These are phyloP conservation scores for Trichomycterus rosablanca DNA, from an alignment of 2,113 vertebrate genomes.

Conservation along the genomic window DNA sequence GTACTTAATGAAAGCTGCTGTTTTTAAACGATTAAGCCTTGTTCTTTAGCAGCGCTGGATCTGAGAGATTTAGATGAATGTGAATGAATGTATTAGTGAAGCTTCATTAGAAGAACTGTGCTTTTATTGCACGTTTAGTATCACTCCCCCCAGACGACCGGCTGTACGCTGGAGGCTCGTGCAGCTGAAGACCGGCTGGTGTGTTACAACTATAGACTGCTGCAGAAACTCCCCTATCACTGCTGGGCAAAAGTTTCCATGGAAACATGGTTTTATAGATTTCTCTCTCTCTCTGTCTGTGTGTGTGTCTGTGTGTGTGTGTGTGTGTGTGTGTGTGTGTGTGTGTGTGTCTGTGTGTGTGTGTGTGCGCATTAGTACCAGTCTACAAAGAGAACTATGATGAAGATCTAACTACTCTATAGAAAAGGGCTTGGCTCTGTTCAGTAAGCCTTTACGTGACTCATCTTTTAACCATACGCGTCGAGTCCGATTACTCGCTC, in stretches of 20 bases:
- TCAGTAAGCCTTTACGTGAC: slow-evolving; percentile 19
- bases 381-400: slow-evolving; percentile 12
- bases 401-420: slow-evolving; percentile 16
- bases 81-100: not conserved
- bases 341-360: not conserved
- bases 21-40: not conserved
- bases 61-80: not conserved
- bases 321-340: not conserved
- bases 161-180: not conserved
- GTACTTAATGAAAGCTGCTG: slow-evolving; percentile 5
- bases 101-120: slow-evolving; percentile 1
- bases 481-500: not conserved
- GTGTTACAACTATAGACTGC: not conserved
- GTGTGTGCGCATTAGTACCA: not conserved
- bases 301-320: not conserved
- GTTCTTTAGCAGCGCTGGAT: not conserved
- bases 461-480: slow-evolving; percentile 5
- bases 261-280: slow-evolving; percentile 28
- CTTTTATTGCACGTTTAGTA: slow-evolving; percentile 4
- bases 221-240: not conserved
- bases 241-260: slow-evolving; percentile 18
- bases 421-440: slow-evolving; percentile 21
- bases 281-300: not conserved
- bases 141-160: not conserved
- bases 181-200: not conserved